Conservation (phyloP, 2,888 invertebrate genomes). For the Elegia similella region DNA sequence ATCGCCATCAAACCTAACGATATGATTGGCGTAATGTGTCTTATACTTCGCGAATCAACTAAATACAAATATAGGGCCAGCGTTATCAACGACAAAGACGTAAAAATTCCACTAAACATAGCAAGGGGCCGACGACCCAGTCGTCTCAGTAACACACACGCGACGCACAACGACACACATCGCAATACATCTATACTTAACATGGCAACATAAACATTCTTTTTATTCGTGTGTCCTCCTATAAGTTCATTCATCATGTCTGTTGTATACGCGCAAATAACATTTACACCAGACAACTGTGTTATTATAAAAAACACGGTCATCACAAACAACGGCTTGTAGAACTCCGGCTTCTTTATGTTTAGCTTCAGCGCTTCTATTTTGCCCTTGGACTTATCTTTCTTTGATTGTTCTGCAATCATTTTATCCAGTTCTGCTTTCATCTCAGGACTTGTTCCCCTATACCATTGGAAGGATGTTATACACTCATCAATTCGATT, state of each 20-base stretch:
- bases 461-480: conserved; percentile 82
- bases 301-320: conserved; percentile 84
- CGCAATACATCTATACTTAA: conserved; percentile 84
- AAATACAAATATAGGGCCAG: conserved; percentile 76
- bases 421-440: conserved; percentile 75
- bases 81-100: conserved; percentile 79
- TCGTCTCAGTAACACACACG: conserved; percentile 82
- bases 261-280: conserved; percentile 86
- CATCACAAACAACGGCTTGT: conserved; percentile 83
- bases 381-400: conserved; percentile 52
- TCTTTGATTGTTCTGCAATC: conserved; percentile 61
- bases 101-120: conserved; percentile 83
- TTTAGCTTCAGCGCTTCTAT: conserved; percentile 56
- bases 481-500: conserved; percentile 81
- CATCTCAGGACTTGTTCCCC: conserved; percentile 75
- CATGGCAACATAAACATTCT: conserved; percentile 83
- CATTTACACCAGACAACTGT: conserved; percentile 87
- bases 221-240: conserved; percentile 60
- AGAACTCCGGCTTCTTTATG: conserved; percentile 79
- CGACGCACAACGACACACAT: conserved; percentile 80
- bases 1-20: conserved; percentile 77
- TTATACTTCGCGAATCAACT: conserved; percentile 43
- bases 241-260: conserved; percentile 83
- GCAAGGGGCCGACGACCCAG: conserved; percentile 84
- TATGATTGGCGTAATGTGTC: conserved; percentile 52